Evolutionary conservation across 30 jellyfish, hydroid and myxozoan genomes (phyloP), one percentile per base, ranked within the genome.

Genomic region (Aurelia aurita): DNA sequence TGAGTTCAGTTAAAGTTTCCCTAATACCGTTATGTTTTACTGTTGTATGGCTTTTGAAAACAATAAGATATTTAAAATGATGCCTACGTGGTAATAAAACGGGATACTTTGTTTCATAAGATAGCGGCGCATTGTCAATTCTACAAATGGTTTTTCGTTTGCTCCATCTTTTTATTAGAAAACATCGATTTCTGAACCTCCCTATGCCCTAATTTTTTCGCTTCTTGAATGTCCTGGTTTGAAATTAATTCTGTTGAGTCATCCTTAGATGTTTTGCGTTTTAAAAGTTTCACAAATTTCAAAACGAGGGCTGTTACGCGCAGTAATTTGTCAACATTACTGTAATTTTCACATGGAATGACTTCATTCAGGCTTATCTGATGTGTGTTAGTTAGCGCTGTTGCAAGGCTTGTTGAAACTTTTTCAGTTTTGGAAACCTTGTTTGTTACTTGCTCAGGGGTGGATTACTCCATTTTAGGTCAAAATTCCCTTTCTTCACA

Each of bases 21-120:
- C 84, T 43, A 1, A 72, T 11, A 14, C 84, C 84, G 34, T 72
- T 72, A n/a, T 72, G 84, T 47, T 47, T 72, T 1, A 72, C 84
- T 9, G 45, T 28, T 35, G 13, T 8, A 10, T 72, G 84, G 21
- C 69, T 13, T 15, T 72, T 43, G 22, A 3, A 27, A 18, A 68
- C 45, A 39, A 26, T 26, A 5, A 68, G 34, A 20, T 49, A 13
- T 10, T 70, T 9, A 11, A 72, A 21, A 44, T 47, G 84, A 72
- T 72, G 84, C 6, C 34, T 35, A 19, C 69, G 45, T 5, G 84
- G 84, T 7, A 72, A 21, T 31, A 72, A 35, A 19, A 72, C 19
- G 15, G 84, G 84, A 44, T 2, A 46, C 19, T 72, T 72, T 14
- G 69, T 22, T 11, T 72, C 84, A 15, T 26, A 72, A 18, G 69